phyloP scores from a whole-genome alignment of 2,888 invertebrate species.

The Biston betularia region DNA sequence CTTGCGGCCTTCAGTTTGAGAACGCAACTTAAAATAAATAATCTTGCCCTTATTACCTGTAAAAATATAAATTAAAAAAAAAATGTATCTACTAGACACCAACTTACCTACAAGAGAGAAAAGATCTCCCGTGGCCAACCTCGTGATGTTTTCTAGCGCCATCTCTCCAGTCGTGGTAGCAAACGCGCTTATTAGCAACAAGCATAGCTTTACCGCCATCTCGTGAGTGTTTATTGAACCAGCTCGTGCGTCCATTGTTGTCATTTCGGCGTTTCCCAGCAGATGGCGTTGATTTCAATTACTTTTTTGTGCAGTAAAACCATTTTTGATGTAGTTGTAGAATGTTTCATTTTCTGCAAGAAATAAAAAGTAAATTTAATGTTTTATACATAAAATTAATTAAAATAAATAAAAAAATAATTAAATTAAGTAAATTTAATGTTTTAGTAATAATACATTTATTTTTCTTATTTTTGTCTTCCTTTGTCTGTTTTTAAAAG shows the following conservation, averaged over 20 bases:
- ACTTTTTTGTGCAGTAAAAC: slow-evolving; percentile 24
- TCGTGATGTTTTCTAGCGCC: slow-evolving; percentile 82
- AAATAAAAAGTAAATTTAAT: too few species aligned
- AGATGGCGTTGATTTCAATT: slow-evolving; percentile 53
- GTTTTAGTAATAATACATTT: too few species aligned
- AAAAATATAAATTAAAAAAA: not conserved
- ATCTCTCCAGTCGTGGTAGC: slow-evolving; percentile 67
- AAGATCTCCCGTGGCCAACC: slow-evolving; percentile 87
- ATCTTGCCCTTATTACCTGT: too few species aligned
- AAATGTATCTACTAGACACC: not conserved
- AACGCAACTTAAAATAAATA: too few species aligned
- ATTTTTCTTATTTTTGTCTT: too few species aligned
- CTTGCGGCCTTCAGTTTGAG: too few species aligned
- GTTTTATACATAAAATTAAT: too few species aligned
- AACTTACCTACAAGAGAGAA: slow-evolving; percentile 85
- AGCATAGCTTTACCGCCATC: slow-evolving; percentile 69
- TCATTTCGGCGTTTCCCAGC: slow-evolving; percentile 53
- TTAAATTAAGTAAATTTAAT: too few species aligned
- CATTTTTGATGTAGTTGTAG: slow-evolving; percentile 44
- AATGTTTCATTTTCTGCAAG: slow-evolving; percentile 54
- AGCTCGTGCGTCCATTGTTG: slow-evolving; percentile 39
- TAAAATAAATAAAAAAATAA: too few species aligned
- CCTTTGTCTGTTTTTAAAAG: too few species aligned
- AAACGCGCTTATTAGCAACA: slow-evolving; percentile 51
- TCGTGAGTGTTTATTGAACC: slow-evolving; percentile 47